A percentile compares a stretch with the other conserved stretches of the same genome.
Evolutionary conservation across 2,888 invertebrate genomes (phyloP).

Genomic region (Caenorhabditis auriculariae): DNA sequence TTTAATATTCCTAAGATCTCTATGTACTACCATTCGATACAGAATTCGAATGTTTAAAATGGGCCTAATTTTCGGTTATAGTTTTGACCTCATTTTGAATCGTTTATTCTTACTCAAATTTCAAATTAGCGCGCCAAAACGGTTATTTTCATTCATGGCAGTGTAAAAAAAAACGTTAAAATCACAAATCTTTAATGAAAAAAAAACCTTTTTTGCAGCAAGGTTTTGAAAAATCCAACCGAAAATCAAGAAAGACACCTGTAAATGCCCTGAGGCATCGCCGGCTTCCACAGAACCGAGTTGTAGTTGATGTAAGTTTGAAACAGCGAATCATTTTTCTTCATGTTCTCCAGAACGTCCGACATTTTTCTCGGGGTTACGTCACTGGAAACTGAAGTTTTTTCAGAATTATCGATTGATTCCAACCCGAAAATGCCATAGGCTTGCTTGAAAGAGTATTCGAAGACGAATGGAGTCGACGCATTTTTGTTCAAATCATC

Average conservation of each 20-base stretch:
- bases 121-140: too few relatives aligned
- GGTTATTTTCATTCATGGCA: too few relatives aligned
- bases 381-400: conserved; percentile 7
- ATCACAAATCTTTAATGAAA: too few relatives aligned
- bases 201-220: too few relatives aligned
- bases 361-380: conserved; percentile 21
- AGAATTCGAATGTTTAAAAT: too few relatives aligned
- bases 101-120: too few relatives aligned
- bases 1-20: too few relatives aligned
- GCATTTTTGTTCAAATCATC: conserved; percentile 44
- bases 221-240: too few relatives aligned
- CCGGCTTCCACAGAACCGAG: conserved; percentile 30
- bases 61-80: too few relatives aligned
- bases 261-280: conserved; percentile 30
- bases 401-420: background rate
- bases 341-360: conserved; percentile 29
- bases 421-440: conserved; percentile 34
- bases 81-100: too few relatives aligned
- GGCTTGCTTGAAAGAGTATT: conserved; percentile 51
- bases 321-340: conserved; percentile 30
- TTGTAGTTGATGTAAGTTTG: conserved; percentile 41
- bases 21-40: too few relatives aligned
- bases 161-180: background rate
- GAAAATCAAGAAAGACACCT: too few relatives aligned
- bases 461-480: conserved; percentile 32